Conservation (phyloP, 2,888 invertebrate species). For the Harpalus rubripes region DNA sequence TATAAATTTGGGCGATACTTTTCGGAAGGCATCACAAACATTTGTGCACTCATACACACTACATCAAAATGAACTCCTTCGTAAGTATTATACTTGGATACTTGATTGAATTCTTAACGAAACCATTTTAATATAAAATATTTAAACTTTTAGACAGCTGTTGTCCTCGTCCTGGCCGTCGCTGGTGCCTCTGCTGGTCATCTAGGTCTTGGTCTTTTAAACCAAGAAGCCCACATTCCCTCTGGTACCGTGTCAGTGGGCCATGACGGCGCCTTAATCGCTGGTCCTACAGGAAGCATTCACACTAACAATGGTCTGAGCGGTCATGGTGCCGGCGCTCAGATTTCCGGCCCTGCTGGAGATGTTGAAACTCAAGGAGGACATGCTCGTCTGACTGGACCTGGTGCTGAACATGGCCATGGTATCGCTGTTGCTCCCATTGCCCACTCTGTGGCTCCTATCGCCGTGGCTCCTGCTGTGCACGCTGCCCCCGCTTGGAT, state of each 20-base stretch:
- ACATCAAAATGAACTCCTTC: conserved; percentile 9
- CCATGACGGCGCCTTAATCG: conserved; percentile 9
- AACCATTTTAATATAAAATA: not conserved
- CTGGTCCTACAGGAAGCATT: conserved; percentile 5
- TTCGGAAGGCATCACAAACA: not conserved
- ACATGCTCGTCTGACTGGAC: not conserved
- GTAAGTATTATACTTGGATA: too few species aligned
- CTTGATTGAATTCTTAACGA: not conserved
- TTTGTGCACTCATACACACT: conserved; percentile 1
- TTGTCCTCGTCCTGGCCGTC: conserved; percentile 5
- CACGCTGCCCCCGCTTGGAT: not conserved
- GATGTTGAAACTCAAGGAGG: conserved; percentile 72
- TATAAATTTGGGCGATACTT: not conserved
- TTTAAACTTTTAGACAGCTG: not conserved
- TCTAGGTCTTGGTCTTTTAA: not conserved
- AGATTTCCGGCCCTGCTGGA: conserved; percentile 72
- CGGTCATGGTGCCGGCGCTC: conserved; percentile 69
- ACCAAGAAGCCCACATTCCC: conserved; percentile 19
- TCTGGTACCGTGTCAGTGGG: conserved; percentile 70
- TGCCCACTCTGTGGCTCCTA: not conserved
- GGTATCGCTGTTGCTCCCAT: conserved; percentile 1
- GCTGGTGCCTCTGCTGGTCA: not conserved
- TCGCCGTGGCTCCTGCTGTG: not conserved
- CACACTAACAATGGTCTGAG: conserved; percentile 4
- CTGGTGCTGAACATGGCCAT: not conserved